Evolutionary conservation across 2,888 invertebrate genomes (phyloP).

Genomic region (Drosophila planitibia): DNA sequence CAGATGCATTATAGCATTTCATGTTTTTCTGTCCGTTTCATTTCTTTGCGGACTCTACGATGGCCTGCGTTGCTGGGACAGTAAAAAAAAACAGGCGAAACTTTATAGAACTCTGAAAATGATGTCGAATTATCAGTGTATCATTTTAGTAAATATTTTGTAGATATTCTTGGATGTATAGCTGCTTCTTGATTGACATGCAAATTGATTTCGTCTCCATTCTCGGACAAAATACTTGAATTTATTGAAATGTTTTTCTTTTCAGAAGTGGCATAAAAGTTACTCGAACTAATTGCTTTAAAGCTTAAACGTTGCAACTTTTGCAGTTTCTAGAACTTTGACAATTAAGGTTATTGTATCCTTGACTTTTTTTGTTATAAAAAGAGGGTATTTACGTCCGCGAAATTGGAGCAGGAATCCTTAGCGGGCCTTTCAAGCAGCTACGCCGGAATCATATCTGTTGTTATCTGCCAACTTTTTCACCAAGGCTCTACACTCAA

Average conservation of each 20-base stretch:
- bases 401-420: background rate
- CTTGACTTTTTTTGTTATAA: background rate
- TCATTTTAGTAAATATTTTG: background rate
- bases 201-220: background rate
- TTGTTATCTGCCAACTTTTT: background rate
- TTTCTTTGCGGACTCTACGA: too few species aligned
- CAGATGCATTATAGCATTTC: background rate
- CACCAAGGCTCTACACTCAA: background rate
- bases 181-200: background rate
- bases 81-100: background rate
- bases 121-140: background rate
- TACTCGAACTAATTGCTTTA: background rate
- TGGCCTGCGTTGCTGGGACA: too few species aligned
- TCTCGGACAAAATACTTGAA: background rate
- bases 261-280: background rate
- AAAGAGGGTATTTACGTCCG: background rate
- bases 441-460: background rate
- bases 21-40: background rate
- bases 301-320: background rate
- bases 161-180: background rate
- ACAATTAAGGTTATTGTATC: background rate
- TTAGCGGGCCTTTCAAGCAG: background rate
- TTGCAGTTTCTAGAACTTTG: background rate
- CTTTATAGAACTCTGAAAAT: background rate
- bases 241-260: too few species aligned